These are phyloP conservation scores for Subacronicta megacephala DNA, from an alignment of 2,888 invertebrate species.

Conservation along the genomic window DNA sequence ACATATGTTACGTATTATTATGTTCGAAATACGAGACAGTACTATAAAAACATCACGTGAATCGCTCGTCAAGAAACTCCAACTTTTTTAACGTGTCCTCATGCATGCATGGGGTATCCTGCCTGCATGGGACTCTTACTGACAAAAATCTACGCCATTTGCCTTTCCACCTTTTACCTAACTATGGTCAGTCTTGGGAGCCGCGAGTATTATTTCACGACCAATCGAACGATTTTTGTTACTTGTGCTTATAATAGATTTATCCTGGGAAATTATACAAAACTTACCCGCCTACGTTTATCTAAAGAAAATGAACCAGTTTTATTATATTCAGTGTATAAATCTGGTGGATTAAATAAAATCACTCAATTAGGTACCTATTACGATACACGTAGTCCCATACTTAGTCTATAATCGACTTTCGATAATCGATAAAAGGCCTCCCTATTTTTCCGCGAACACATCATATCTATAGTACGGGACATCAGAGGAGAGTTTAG, in stretches of 20 bases:
- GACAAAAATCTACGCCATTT: too few relatives aligned
- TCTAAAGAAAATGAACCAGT: neutral
- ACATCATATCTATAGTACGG: constrained; percentile 36
- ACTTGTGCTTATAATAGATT: too few relatives aligned
- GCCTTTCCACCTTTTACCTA: too few relatives aligned
- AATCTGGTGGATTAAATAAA: constrained; percentile 12
- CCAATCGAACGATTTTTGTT: too few relatives aligned
- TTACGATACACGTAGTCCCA: neutral
- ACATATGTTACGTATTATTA: constrained; percentile 13
- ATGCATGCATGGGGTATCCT: too few relatives aligned
- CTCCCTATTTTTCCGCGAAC: constrained; percentile 48
- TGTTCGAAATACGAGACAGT: constrained; percentile 14
- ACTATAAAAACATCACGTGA: constrained; percentile 15
- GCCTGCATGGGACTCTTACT: too few relatives aligned
- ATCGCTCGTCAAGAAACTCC: too few relatives aligned
- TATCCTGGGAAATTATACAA: neutral
- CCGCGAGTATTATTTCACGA: too few relatives aligned
- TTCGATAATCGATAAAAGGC: constrained; percentile 28
- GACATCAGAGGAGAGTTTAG: constrained; percentile 48
- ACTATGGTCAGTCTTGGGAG: too few relatives aligned
- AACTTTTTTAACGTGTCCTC: too few relatives aligned
- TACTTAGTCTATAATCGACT: constrained; percentile 12
- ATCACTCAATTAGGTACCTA: constrained; percentile 7
- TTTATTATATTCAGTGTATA: neutral
- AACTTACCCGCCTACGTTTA: neutral